Evolutionary conservation across 1,140 invertebrate genomes (phyloP).

Genomic region (Sinonovacula constricta): DNA sequence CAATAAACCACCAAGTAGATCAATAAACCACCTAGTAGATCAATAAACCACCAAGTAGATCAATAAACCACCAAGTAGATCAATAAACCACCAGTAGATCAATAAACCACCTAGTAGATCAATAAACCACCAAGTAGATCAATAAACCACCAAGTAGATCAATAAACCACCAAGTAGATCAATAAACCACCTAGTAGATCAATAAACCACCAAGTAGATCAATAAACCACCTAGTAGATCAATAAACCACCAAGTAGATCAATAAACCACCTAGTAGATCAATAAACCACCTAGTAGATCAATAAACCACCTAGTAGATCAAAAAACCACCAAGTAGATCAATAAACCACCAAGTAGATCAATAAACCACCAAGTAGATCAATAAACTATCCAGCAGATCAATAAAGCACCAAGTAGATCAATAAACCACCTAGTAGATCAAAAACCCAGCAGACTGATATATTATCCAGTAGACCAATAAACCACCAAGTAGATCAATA

Average conservation of each 20-base stretch:
- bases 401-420: neutral
- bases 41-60: neutral
- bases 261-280: too few relatives aligned
- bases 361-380: neutral
- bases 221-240: neutral
- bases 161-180: conserved; percentile 1
- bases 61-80: neutral
- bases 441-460: neutral
- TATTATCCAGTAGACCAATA: neutral
- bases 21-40: neutral
- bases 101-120: neutral
- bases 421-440: neutral
- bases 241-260: too few relatives aligned
- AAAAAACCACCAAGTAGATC: too few relatives aligned
- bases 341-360: neutral
- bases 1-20: neutral
- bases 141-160: neutral
- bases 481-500: neutral
- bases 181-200: neutral
- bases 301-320: too few relatives aligned
- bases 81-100: too few relatives aligned
- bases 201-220: conserved; percentile 1
- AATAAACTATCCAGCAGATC: neutral
- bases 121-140: conserved; percentile 1
- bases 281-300: too few relatives aligned